Conservation (phyloP, 2,888 invertebrate species). For the Cantharis rustica region DNA sequence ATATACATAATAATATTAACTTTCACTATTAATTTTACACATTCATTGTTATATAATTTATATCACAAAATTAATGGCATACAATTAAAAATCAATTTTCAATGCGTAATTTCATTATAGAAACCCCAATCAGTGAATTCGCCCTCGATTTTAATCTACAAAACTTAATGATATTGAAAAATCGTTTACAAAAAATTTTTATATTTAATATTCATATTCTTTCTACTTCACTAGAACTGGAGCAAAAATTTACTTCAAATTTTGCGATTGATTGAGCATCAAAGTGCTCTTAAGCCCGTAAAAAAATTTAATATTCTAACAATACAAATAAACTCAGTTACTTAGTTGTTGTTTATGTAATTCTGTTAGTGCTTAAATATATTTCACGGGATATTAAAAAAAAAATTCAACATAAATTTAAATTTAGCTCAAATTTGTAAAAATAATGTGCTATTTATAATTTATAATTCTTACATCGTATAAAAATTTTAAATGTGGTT, state of each 20-base stretch:
- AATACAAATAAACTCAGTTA: not conserved
- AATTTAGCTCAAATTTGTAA: not conserved
- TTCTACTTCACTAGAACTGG: not conserved
- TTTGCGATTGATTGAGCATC: not conserved
- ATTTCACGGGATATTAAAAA: not conserved
- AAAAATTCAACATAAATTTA: not conserved
- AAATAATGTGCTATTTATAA: not conserved
- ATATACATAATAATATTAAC: not conserved
- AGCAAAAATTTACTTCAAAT: not conserved
- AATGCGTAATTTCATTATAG: not conserved
- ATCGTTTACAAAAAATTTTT: not conserved
- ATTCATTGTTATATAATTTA: not conserved
- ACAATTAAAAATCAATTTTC: not conserved
- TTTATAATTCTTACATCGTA: not conserved
- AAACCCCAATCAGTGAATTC: not conserved
- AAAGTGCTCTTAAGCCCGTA: not conserved
- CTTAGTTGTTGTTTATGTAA: not conserved
- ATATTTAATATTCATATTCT: not conserved
- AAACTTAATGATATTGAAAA: not conserved
- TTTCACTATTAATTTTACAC: not conserved
- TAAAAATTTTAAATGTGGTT: not conserved
- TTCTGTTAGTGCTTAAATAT: not conserved
- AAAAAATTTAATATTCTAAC: not conserved
- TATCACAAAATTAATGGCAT: not conserved
- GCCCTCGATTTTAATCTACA: not conserved